Conservation (phyloP, 2,797 vertebrate species). For the Caiman crocodilus region DNA sequence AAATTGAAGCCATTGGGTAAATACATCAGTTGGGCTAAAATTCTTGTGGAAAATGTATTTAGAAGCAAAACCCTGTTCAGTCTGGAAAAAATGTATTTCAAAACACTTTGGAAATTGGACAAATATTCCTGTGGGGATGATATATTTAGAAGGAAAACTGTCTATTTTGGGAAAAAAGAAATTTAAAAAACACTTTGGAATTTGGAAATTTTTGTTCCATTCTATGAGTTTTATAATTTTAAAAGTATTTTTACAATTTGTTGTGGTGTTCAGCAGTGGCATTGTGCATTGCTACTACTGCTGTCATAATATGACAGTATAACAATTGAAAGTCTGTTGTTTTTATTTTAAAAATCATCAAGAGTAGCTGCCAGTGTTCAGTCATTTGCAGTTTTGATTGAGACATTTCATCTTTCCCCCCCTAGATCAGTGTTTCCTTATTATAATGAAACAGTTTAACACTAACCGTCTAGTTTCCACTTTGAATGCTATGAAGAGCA, state of each 20-base stretch:
- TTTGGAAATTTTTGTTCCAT: too few species aligned
- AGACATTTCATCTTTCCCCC: not conserved
- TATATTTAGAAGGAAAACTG: too few species aligned
- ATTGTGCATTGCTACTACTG: not conserved
- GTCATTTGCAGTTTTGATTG: not conserved
- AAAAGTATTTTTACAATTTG: too few species aligned
- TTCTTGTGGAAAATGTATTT: not conserved
- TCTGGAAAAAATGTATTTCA: too few species aligned
- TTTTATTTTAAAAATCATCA: not conserved
- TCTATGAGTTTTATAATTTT: too few species aligned
- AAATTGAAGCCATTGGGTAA: not conserved
- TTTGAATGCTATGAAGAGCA: not conserved
- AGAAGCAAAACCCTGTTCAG: too few species aligned
- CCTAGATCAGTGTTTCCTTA: not conserved
- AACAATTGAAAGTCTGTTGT: not conserved
- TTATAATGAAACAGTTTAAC: not conserved
- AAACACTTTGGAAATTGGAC: too few species aligned
- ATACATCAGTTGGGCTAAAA: not conserved
- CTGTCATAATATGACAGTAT: rapidly evolving
- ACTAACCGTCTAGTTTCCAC: not conserved
- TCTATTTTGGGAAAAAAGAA: too few species aligned
- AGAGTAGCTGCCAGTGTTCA: not conserved
- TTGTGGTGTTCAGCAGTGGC: not conserved
- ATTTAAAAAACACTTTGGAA: too few species aligned
- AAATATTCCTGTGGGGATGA: too few species aligned